These are phyloP conservation scores for Ochotona princeps DNA, from an alignment of 2,113 vertebrate genomes.

Conservation along the genomic window DNA sequence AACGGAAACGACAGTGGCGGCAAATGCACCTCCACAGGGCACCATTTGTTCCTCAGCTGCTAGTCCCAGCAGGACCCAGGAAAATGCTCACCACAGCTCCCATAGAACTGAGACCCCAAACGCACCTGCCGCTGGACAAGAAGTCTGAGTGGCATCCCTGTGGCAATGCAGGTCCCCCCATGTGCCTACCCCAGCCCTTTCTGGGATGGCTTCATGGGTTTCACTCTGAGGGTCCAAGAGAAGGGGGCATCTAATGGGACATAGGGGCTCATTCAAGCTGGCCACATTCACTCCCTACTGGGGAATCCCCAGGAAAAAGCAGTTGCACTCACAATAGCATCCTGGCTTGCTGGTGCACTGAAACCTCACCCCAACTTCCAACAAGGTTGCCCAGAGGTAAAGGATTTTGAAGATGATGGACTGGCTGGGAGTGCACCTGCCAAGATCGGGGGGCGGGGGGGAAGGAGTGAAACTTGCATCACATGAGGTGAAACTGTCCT, in stretches of 20 bases:
- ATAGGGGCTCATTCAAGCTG: neutral
- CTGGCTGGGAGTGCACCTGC: neutral
- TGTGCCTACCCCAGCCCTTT: neutral
- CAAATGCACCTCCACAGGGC: neutral
- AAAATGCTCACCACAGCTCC: neutral
- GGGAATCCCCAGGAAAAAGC: rapidly evolving
- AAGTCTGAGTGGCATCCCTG: neutral
- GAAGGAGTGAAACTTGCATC: neutral
- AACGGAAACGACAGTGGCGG: neutral
- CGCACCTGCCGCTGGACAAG: neutral
- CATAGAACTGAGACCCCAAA: neutral
- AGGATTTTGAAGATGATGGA: neutral
- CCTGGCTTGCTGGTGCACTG: too few relatives aligned
- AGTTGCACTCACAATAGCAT: neutral
- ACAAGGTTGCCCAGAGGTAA: neutral
- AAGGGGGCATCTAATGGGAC: too few relatives aligned
- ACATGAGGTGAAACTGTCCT: neutral
- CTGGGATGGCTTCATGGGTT: neutral
- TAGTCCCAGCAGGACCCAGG: neutral
- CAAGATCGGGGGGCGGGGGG: neutral
- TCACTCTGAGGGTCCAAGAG: neutral
- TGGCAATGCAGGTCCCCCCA: too few relatives aligned
- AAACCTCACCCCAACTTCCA: neutral
- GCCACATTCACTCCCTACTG: rapidly evolving
- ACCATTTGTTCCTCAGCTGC: neutral